Conservation (phyloP, 2,888 invertebrate species). For the Fragum whitleyi region DNA sequence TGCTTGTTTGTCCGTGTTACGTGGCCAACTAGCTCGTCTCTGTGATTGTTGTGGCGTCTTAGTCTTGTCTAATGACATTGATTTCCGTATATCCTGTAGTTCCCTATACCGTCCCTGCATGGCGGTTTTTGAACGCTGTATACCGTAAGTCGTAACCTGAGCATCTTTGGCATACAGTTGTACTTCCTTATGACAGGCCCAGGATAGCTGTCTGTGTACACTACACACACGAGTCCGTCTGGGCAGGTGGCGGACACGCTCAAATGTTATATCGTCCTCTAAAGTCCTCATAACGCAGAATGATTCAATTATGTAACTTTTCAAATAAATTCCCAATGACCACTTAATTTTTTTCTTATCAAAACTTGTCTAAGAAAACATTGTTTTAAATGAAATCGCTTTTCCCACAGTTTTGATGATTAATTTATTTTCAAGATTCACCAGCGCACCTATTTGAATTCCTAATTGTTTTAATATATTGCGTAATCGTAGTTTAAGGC, state of each 20-base stretch:
- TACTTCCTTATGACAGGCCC: slow-evolving; percentile 69
- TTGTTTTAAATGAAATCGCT: no score
- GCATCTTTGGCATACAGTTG: slow-evolving; percentile 69
- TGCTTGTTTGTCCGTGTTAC: not conserved
- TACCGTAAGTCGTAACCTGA: slow-evolving; percentile 58
- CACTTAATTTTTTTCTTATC: no score
- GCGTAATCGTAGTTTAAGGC: not conserved
- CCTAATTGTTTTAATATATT: not conserved
- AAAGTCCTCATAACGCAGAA: slow-evolving; percentile 36
- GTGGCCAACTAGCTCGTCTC: slow-evolving; percentile 12
- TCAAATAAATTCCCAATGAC: no score
- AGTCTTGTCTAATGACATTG: slow-evolving; percentile 18
- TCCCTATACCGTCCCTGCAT: slow-evolving; percentile 62
- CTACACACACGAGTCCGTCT: slow-evolving; percentile 69
- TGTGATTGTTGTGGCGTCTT: not conserved
- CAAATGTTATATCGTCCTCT: slow-evolving; percentile 73
- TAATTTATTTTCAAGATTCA: no score
- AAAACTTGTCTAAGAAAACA: no score
- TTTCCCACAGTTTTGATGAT: no score
- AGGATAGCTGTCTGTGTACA: slow-evolving; percentile 68
- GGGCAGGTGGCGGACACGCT: slow-evolving; percentile 68
- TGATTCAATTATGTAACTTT: no score
- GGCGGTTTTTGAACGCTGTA: slow-evolving; percentile 64
- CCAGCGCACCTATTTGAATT: no score
- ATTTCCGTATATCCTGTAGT: slow-evolving; percentile 50